Conservation (phyloP, 2,113 vertebrate species). For the Serinus canaria region DNA sequence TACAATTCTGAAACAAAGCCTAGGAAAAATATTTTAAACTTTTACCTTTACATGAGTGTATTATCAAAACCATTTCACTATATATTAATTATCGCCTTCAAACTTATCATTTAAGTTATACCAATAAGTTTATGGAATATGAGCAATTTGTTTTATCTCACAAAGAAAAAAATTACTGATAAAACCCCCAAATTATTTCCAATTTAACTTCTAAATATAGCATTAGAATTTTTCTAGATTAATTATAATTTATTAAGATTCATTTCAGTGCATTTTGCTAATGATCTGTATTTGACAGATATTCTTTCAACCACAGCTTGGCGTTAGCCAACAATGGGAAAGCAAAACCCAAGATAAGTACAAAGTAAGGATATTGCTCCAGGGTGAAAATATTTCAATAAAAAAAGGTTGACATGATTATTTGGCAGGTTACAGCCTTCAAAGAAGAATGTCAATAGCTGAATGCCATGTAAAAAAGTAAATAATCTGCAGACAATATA, state of each 20-base stretch:
- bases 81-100: constrained; percentile 40
- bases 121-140: constrained; percentile 38
- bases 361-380: constrained; percentile 29
- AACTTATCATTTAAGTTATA: constrained; percentile 43
- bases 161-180: constrained; percentile 47
- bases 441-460: neutral
- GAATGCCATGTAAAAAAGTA: neutral
- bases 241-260: constrained; percentile 44
- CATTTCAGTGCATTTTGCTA: constrained; percentile 34
- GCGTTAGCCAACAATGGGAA: neutral
- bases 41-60: constrained; percentile 43
- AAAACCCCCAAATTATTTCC: neutral
- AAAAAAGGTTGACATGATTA: neutral
- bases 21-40: constrained; percentile 12
- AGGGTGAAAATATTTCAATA: constrained; percentile 19
- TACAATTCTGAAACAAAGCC: neutral
- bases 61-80: constrained; percentile 44
- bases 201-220: constrained; percentile 55
- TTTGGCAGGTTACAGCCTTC: neutral
- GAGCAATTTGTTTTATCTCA: constrained; percentile 31
- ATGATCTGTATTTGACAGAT: constrained; percentile 33
- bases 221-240: constrained; percentile 12
- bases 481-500: neutral
- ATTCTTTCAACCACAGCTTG: constrained; percentile 35
- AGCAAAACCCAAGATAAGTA: neutral